Evolutionary conservation across 92 coral and sea anemone species (phyloP).

Genomic region (Porites divaricata): DNA sequence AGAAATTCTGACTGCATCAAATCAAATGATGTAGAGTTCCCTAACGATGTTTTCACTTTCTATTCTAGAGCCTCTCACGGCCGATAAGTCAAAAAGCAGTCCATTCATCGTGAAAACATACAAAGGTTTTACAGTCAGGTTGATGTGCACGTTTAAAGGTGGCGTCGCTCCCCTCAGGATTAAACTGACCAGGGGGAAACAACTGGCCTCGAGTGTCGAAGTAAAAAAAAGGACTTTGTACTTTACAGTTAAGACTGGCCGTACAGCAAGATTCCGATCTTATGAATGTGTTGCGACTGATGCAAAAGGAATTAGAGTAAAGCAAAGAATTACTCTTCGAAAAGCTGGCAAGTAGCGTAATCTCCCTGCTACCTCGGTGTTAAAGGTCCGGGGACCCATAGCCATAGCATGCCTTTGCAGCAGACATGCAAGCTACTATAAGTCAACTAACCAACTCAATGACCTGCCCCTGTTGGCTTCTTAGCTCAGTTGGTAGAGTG

Average conservation of each 20-base stretch:
- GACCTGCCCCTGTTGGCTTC: too few relatives aligned
- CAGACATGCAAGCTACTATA: too few relatives aligned
- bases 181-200: conserved; percentile 35
- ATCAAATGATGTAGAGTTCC: too few relatives aligned
- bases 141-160: conserved; percentile 63
- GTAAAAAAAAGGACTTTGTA: conserved; percentile 34
- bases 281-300: conserved; percentile 70
- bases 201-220: conserved; percentile 19
- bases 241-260: conserved; percentile 42
- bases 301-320: conserved; percentile 35
- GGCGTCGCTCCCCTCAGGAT: conserved; percentile 65
- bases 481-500: too few relatives aligned
- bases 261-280: conserved; percentile 42
- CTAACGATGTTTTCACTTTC: too few relatives aligned
- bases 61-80: conserved; percentile 47
- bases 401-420: too few relatives aligned
- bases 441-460: too few relatives aligned
- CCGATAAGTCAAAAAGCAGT: conserved; percentile 51
- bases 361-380: too few relatives aligned
- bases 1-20: too few relatives aligned
- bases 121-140: conserved; percentile 53
- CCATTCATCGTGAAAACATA: conserved; percentile 55
- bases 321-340: conserved; percentile 47
- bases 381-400: too few relatives aligned
- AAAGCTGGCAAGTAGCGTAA: conserved; percentile 52